Evolutionary conservation across 1,140 invertebrate genomes (phyloP).

Genomic region (Temnothorax longispinosus): DNA sequence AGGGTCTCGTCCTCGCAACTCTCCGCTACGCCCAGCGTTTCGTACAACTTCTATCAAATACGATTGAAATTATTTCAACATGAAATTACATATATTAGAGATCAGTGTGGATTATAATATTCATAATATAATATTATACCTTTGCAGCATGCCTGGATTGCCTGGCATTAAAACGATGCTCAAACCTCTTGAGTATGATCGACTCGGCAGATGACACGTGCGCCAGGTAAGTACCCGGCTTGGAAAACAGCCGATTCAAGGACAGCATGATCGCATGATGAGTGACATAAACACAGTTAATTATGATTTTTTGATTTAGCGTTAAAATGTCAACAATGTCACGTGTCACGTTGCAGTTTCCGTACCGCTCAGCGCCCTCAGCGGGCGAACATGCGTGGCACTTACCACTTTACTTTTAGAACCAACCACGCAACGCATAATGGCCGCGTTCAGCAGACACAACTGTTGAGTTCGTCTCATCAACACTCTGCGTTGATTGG

Average conservation of each 20-base stretch:
- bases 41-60: slow-evolving; percentile 88
- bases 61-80: not conserved
- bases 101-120: not conserved
- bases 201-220: not conserved
- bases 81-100: not conserved
- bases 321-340: not conserved
- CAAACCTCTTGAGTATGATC: slow-evolving; percentile 36
- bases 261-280: slow-evolving; percentile 47
- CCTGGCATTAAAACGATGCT: slow-evolving; percentile 30
- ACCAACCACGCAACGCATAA: too few relatives aligned
- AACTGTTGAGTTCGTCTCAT: too few relatives aligned
- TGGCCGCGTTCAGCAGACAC: too few relatives aligned
- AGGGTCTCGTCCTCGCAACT: slow-evolving; percentile 91
- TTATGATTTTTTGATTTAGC: slow-evolving; percentile 31
- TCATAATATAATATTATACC: slow-evolving; percentile 20
- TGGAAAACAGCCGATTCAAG: not conserved
- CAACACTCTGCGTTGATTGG: too few relatives aligned
- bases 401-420: too few relatives aligned
- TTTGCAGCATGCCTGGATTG: not conserved
- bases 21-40: slow-evolving; percentile 88
- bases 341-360: not conserved
- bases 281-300: slow-evolving; percentile 1
- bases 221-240: not conserved
- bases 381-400: too few relatives aligned
- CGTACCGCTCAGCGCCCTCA: not conserved